These are phyloP conservation scores for Protophormia terraenovae DNA, from an alignment of 2,888 invertebrate species.

Conservation along the genomic window DNA sequence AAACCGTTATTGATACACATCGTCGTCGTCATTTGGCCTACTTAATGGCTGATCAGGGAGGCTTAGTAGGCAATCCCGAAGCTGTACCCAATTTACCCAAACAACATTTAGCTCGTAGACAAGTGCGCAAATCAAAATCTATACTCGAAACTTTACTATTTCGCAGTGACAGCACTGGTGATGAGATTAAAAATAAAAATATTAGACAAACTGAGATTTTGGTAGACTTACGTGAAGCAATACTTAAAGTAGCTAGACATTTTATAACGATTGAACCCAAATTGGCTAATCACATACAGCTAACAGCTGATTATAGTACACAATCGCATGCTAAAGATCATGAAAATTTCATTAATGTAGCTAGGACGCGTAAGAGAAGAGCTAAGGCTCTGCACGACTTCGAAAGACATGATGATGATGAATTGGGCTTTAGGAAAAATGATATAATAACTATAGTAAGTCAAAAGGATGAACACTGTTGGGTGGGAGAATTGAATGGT, in stretches of 20 bases:
- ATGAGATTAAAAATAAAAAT: constrained; percentile 96
- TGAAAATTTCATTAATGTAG: constrained; percentile 96
- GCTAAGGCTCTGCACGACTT: constrained; percentile 98
- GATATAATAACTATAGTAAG: constrained; percentile 99
- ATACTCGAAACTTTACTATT: constrained; percentile 93
- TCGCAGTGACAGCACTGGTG: constrained; percentile 87
- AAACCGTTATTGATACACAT: constrained; percentile 89
- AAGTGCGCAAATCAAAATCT: constrained; percentile 94
- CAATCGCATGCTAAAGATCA: constrained; percentile 97
- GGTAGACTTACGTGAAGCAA: constrained; percentile 98
- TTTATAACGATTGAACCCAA: constrained; percentile 97
- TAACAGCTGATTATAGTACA: constrained; percentile 96
- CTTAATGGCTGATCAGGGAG: constrained; percentile 98
- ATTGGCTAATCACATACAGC: constrained; percentile 88
- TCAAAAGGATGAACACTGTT: constrained; percentile 98
- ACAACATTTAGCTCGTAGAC: constrained; percentile 92
- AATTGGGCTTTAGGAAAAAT: constrained; percentile 98
- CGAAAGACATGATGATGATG: constrained; percentile 98
- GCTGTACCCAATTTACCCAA: constrained; percentile 95
- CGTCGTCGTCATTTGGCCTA: constrained; percentile 95
- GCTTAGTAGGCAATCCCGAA: constrained; percentile 94
- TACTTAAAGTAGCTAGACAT: constrained; percentile 95
- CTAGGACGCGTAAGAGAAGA: constrained; percentile 91
- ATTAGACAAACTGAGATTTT: constrained; percentile 98
- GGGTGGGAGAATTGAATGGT: constrained; percentile 98